Conservation (phyloP, 2,113 vertebrate species). For the Ceyx margarethae region DNA sequence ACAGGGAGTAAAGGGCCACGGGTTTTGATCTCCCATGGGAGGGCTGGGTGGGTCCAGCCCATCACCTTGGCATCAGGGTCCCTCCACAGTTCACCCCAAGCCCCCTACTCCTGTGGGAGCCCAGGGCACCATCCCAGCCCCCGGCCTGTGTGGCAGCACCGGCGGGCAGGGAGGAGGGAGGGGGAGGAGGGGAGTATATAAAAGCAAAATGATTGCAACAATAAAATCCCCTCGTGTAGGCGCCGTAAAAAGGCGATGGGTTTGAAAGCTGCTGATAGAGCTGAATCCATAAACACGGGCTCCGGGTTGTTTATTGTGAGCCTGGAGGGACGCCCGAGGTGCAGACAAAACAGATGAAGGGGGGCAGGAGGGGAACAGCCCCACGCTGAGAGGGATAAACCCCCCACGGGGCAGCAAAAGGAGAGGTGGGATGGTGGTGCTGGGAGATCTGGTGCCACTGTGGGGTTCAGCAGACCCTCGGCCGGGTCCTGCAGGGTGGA, state of each 20-base stretch:
- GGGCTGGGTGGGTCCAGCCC: neutral
- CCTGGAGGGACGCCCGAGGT: neutral
- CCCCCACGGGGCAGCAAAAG: accelerated
- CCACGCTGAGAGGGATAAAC: accelerated
- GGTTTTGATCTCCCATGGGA: neutral
- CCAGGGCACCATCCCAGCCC: neutral
- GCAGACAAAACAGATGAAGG: constrained; percentile 45
- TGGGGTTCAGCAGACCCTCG: accelerated
- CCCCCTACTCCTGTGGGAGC: accelerated
- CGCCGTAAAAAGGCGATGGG: constrained; percentile 59
- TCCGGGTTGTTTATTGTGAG: constrained; percentile 54
- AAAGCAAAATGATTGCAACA: constrained; percentile 74
- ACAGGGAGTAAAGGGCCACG: accelerated
- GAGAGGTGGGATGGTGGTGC: accelerated
- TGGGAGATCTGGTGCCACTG: accelerated
- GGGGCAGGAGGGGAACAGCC: neutral
- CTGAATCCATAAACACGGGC: constrained; percentile 73
- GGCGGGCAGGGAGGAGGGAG: constrained; percentile 1
- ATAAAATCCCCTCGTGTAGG: constrained; percentile 73
- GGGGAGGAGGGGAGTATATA: constrained; percentile 59
- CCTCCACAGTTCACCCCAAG: neutral
- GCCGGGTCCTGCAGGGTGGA: neutral
- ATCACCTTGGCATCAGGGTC: neutral
- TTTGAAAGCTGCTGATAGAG: constrained; percentile 78
- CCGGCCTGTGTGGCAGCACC: neutral